phyloP scores from a whole-genome alignment of 2,797 vertebrate species.

The Simalia tracyae region DNA sequence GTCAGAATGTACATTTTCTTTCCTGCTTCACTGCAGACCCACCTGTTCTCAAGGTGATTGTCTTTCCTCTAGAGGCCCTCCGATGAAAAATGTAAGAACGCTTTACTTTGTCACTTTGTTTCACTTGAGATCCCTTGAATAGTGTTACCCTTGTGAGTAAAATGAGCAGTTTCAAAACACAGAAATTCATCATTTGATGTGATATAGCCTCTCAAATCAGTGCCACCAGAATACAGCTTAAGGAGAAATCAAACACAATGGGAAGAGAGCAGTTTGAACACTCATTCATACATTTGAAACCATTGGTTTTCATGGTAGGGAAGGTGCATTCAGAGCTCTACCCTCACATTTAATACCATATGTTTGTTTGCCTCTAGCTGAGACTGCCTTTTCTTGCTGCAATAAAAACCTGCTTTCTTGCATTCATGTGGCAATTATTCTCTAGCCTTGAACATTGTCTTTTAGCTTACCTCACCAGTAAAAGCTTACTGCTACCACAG shows the following conservation, averaged over 20 bases:
- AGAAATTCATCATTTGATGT: not conserved
- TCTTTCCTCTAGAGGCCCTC: not conserved
- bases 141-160: not conserved
- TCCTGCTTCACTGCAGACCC: not conserved
- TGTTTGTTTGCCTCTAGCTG: not conserved
- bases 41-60: not conserved
- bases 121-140: not conserved
- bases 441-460: not conserved
- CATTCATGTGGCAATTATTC: not conserved
- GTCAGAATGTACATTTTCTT: slow-evolving; percentile 9
- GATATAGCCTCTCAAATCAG: slow-evolving; percentile 14
- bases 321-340: not conserved
- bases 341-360: not conserved
- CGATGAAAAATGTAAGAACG: not conserved
- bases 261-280: not conserved
- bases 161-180: not conserved
- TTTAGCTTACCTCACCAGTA: slow-evolving; percentile 25
- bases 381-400: not conserved
- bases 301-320: not conserved
- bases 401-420: not conserved
- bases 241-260: not conserved
- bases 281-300: not conserved
- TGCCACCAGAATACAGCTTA: not conserved
- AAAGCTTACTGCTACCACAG: slow-evolving; percentile 40
- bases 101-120: slow-evolving; percentile 1